These are phyloP conservation scores for Craterocephalus amniculus DNA, from an alignment of 2,797 vertebrate genomes.

Conservation along the genomic window DNA sequence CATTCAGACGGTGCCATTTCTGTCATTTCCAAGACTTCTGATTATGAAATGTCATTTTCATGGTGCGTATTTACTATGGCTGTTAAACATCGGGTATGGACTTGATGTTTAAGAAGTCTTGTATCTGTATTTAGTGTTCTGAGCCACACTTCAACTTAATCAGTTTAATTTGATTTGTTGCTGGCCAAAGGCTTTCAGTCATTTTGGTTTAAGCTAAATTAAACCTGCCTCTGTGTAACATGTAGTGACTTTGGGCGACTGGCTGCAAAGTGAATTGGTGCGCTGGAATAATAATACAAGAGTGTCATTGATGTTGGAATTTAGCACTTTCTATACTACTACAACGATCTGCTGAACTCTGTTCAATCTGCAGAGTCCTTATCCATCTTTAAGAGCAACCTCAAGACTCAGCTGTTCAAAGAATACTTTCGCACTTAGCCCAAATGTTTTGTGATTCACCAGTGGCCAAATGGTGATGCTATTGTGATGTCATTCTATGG, in stretches of 20 bases:
- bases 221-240: background rate
- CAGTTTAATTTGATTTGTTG: background rate
- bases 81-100: background rate
- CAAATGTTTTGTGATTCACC: too few species aligned
- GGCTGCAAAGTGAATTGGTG: background rate
- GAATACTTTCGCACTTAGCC: too few species aligned
- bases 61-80: background rate
- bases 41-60: background rate
- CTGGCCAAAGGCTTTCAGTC: background rate
- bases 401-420: too few species aligned
- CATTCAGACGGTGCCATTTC: background rate
- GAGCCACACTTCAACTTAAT: background rate
- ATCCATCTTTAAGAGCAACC: too few species aligned
- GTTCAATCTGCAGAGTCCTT: too few species aligned
- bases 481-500: too few species aligned
- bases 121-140: background rate
- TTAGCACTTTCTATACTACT: too few species aligned
- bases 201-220: background rate
- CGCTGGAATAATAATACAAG: background rate
- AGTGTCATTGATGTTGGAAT: background rate
- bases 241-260: background rate
- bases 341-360: too few species aligned
- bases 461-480: too few species aligned
- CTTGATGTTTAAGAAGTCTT: background rate
- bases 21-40: background rate